Conservation (phyloP, 2,797 vertebrate species). For the Sebastes alutus region DNA sequence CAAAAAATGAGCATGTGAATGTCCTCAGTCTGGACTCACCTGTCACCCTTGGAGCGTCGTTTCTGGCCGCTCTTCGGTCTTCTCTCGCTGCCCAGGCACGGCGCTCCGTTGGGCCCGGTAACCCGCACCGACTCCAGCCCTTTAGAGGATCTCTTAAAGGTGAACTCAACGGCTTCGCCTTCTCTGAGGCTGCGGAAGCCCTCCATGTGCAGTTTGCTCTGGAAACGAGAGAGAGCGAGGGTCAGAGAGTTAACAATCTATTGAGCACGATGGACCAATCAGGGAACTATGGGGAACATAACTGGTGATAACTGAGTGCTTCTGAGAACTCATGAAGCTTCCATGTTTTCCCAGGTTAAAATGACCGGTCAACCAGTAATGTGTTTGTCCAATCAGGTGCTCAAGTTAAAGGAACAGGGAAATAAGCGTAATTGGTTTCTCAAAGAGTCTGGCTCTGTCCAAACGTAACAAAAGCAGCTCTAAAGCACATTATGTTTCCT, state of each 20-base stretch:
- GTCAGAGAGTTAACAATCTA: not conserved
- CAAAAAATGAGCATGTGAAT: not conserved
- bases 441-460: too few species aligned
- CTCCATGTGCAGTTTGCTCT: constrained; percentile 98
- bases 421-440: not conserved
- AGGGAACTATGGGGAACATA: not conserved
- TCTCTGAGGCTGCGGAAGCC: constrained; percentile 95
- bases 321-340: not conserved
- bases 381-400: too few species aligned
- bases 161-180: constrained; percentile 92
- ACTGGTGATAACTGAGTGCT: not conserved
- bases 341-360: too few species aligned
- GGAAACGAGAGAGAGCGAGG: not conserved
- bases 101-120: constrained; percentile 87
- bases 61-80: constrained; percentile 90
- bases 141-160: constrained; percentile 92
- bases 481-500: too few species aligned
- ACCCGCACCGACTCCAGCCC: constrained; percentile 91
- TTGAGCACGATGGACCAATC: not conserved
- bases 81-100: constrained; percentile 90
- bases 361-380: too few species aligned
- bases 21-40: constrained; percentile 73
- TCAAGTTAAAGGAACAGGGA: not conserved
- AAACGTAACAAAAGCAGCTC: too few species aligned
- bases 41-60: constrained; percentile 88